These are phyloP conservation scores for Halictus rubicundus DNA, from an alignment of 1,140 invertebrate species.

Conservation along the genomic window DNA sequence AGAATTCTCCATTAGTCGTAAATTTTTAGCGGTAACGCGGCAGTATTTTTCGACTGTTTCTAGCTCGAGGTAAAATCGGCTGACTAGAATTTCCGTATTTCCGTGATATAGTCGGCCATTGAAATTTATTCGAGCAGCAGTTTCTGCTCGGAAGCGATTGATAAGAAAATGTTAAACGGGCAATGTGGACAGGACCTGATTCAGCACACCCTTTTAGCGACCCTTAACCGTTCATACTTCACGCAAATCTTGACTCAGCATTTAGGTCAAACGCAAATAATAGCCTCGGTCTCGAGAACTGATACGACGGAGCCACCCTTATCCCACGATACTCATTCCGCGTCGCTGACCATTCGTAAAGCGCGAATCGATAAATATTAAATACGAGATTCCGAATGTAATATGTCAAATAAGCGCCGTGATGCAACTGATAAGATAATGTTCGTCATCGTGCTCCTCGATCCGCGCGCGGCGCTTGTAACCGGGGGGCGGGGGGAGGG, in stretches of 20 bases:
- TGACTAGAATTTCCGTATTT: neutral
- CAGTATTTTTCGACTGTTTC: no score
- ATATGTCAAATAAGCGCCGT: no score
- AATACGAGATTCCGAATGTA: neutral
- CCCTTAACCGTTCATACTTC: conserved; percentile 22
- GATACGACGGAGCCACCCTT: conserved; percentile 23
- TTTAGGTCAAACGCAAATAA: conserved; percentile 51
- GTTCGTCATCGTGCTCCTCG: no score
- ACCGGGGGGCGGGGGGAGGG: no score
- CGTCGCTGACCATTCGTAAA: conserved; percentile 18
- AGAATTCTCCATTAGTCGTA: no score
- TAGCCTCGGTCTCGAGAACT: conserved; percentile 29
- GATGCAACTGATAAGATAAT: no score
- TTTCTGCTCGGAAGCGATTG: conserved; percentile 4
- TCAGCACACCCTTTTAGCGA: conserved; percentile 37
- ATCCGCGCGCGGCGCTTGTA: no score
- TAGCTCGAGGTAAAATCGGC: neutral
- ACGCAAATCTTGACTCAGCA: conserved; percentile 40
- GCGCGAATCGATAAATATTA: neutral
- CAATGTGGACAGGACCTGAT: conserved; percentile 25
- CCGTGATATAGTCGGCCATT: neutral
- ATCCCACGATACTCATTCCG: neutral
- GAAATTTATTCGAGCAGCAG: conserved; percentile 13
- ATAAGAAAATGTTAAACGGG: conserved; percentile 29
- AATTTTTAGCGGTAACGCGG: no score